A percentile compares a stretch with the other conserved stretches of the same genome.
phyloP scores from a whole-genome alignment of 2,797 vertebrate genomes.

The Macroramphosus scolopax region DNA sequence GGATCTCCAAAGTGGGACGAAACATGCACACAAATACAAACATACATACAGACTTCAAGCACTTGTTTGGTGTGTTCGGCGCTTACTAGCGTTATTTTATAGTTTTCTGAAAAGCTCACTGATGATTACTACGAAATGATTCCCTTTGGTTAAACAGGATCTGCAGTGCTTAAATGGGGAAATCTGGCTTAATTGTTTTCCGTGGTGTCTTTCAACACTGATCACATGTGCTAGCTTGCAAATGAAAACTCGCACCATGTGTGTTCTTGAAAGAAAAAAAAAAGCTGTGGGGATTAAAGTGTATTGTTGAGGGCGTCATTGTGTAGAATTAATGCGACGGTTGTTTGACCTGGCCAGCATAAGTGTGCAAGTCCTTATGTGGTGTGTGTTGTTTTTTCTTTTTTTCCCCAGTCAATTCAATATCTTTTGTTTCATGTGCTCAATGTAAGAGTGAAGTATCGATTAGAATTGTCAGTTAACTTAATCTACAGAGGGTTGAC shows the following conservation, averaged over 20 bases:
- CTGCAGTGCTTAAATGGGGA: slow-evolving; percentile 1
- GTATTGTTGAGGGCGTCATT: slow-evolving; percentile 19
- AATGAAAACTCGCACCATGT: not conserved
- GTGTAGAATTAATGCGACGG: no score
- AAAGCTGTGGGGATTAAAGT: not conserved
- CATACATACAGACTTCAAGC: no score
- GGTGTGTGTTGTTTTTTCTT: no score
- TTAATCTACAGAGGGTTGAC: no score
- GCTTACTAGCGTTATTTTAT: not conserved
- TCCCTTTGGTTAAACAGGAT: not conserved
- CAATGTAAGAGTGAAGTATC: not conserved
- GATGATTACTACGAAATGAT: no score
- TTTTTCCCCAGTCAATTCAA: no score
- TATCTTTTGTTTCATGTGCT: not conserved
- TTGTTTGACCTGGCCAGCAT: slow-evolving; percentile 2
- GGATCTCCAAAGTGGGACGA: no score
- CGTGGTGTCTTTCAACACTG: slow-evolving; percentile 10
- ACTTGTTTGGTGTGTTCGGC: not conserved
- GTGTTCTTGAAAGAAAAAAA: not conserved
- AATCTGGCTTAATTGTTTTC: slow-evolving; percentile 6
- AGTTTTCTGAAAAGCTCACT: not conserved
- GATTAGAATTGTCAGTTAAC: no score
- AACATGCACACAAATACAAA: no score
- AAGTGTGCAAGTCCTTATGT: not conserved
- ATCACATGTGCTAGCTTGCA: slow-evolving; percentile 9